Percentiles rank a stretch among this genome's conserved stretches.
Evolutionary conservation across 1,140 invertebrate species (phyloP).

Genomic region (Mercenaria mercenaria): DNA sequence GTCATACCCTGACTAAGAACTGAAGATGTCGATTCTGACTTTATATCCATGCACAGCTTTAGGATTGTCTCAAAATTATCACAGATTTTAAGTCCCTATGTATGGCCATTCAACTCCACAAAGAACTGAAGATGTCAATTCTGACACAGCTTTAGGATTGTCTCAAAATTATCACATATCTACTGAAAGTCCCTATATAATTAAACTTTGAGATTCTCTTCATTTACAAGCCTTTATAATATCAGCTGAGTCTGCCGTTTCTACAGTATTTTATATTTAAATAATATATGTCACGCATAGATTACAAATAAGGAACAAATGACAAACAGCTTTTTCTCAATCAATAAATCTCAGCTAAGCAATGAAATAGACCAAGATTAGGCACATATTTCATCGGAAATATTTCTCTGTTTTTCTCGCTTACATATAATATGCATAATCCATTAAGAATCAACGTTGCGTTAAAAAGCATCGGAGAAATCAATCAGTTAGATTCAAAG

Average conservation of each 20-base stretch:
- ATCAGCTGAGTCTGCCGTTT: too few relatives aligned
- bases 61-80: too few relatives aligned
- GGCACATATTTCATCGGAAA: conserved; percentile 24
- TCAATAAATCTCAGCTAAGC: conserved; percentile 12
- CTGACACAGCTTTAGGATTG: too few relatives aligned
- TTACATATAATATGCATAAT: conserved; percentile 20
- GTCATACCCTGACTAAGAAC: background rate
- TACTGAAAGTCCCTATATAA: too few relatives aligned
- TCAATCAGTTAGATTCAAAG: background rate
- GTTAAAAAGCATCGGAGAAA: background rate
- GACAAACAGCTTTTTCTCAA: background rate
- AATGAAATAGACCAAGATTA: conserved; percentile 4
- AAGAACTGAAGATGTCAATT: too few relatives aligned
- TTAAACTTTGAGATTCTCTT: too few relatives aligned
- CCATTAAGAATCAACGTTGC: conserved; percentile 12
- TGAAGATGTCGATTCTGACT: background rate
- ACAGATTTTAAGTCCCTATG: too few relatives aligned
- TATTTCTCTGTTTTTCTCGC: background rate
- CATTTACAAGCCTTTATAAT: too few relatives aligned
- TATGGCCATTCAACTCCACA: too few relatives aligned
- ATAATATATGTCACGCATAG: background rate
- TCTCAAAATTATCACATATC: too few relatives aligned
- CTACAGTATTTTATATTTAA: too few relatives aligned
- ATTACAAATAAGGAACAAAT: background rate
- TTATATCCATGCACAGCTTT: background rate